These are phyloP conservation scores for Contarinia nasturtii DNA, from an alignment of 1,140 invertebrate species.

Conservation along the genomic window DNA sequence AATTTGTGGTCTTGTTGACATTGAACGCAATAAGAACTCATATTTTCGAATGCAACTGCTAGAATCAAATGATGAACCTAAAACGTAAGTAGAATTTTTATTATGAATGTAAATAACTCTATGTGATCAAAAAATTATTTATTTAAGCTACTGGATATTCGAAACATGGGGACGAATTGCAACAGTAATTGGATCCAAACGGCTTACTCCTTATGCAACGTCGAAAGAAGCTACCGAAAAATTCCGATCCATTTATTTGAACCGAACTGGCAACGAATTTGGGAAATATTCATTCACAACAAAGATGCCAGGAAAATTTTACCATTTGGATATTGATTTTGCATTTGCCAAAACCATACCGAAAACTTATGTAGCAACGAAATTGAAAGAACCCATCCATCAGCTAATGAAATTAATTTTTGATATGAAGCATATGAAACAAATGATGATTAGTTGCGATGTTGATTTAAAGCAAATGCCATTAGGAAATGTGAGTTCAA, in stretches of 20 bases:
- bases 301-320: conserved; percentile 49
- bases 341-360: conserved; percentile 22
- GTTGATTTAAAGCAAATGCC: conserved; percentile 96
- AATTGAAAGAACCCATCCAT: conserved; percentile 57
- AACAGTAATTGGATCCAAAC: conserved; percentile 72
- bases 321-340: conserved; percentile 78
- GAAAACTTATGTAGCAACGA: conserved; percentile 27
- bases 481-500: conserved; percentile 82
- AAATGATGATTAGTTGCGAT: conserved; percentile 86
- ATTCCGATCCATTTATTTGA: conserved; percentile 54
- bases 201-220: conserved; percentile 37
- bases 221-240: conserved; percentile 37
- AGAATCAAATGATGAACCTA: conserved; percentile 48
- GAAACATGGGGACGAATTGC: conserved; percentile 91
- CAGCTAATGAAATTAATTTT: conserved; percentile 75
- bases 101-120: too few relatives aligned
- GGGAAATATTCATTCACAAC: conserved; percentile 49
- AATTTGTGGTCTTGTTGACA: conserved; percentile 69
- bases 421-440: conserved; percentile 81
- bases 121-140: too few relatives aligned
- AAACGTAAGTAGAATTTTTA: conserved; percentile 26
- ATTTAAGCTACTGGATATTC: conserved; percentile 58
- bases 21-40: conserved; percentile 74
- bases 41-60: conserved; percentile 90
- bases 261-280: conserved; percentile 79